phyloP scores from a whole-genome alignment of 2,113 vertebrate species.

The Vireo altiloquus region DNA sequence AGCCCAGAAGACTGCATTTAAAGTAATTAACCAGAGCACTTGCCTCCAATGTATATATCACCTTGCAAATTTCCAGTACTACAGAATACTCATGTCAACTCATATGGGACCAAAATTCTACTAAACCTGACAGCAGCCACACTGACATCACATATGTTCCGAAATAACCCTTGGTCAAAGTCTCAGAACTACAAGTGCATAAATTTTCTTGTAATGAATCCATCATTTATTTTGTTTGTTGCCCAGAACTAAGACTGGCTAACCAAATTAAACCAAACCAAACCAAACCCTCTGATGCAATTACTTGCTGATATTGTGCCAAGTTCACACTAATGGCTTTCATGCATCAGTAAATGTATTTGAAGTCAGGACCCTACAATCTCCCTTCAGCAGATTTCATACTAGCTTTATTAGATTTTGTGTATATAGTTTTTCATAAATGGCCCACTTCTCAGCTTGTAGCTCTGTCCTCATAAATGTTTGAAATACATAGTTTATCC shows the following conservation, averaged over 20 bases:
- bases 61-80: slow-evolving; percentile 34
- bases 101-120: not conserved
- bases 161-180: slow-evolving; percentile 34
- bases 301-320: slow-evolving; percentile 49
- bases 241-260: slow-evolving; percentile 35
- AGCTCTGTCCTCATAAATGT: slow-evolving; percentile 56
- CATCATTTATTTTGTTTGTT: slow-evolving; percentile 52
- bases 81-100: slow-evolving; percentile 32
- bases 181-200: slow-evolving; percentile 20
- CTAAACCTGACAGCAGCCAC: slow-evolving; percentile 41
- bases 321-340: slow-evolving; percentile 51
- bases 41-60: slow-evolving; percentile 16
- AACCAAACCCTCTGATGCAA: slow-evolving; percentile 29
- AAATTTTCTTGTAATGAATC: slow-evolving; percentile 13
- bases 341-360: slow-evolving; percentile 61
- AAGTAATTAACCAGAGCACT: slow-evolving; percentile 33
- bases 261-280: not conserved
- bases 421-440: slow-evolving; percentile 60
- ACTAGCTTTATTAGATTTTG: slow-evolving; percentile 50
- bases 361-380: slow-evolving; percentile 16
- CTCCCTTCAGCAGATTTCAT: slow-evolving; percentile 61
- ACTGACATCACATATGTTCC: slow-evolving; percentile 40
- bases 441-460: slow-evolving; percentile 33
- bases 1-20: not conserved
- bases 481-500: slow-evolving; percentile 53